These are phyloP conservation scores for Hassar affinis DNA, from an alignment of 2,113 vertebrate species.

Conservation along the genomic window DNA sequence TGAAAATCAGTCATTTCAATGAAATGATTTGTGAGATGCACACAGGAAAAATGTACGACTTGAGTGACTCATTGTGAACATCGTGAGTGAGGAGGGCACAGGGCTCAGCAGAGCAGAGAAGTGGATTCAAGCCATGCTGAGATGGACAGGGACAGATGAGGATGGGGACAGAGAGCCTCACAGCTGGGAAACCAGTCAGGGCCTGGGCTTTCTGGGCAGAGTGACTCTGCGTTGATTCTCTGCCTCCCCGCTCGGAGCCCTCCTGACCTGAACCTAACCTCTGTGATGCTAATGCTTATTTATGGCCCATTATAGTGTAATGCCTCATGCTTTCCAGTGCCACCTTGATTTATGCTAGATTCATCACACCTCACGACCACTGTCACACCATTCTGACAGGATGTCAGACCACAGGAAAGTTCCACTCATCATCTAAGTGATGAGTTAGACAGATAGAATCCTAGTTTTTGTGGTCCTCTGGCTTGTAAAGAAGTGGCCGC, in stretches of 20 bases:
- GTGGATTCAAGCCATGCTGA: slow-evolving; percentile 27
- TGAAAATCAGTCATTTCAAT: background rate
- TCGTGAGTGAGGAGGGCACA: slow-evolving; percentile 7
- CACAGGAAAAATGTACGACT: background rate
- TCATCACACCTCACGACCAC: slow-evolving; percentile 45
- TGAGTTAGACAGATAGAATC: too few relatives aligned
- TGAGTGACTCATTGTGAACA: background rate
- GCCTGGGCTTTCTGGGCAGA: slow-evolving; percentile 29
- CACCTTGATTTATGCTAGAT: slow-evolving; percentile 49
- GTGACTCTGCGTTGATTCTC: slow-evolving; percentile 40
- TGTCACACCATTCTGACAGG: slow-evolving; percentile 36
- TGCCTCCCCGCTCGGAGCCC: slow-evolving; percentile 41
- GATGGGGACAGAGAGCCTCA: slow-evolving; percentile 19
- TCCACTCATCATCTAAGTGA: too few relatives aligned
- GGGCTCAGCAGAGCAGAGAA: background rate
- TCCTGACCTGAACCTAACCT: slow-evolving; percentile 56
- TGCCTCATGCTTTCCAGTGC: slow-evolving; percentile 46
- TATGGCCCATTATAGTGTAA: slow-evolving; percentile 53
- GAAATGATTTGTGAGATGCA: background rate
- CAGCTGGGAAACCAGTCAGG: slow-evolving; percentile 60
- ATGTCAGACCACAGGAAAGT: background rate
- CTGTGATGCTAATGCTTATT: slow-evolving; percentile 57
- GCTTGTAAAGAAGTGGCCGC: background rate
- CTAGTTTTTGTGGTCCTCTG: background rate
- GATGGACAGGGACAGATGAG: slow-evolving; percentile 57